phyloP scores from a whole-genome alignment of 2,888 invertebrate species.

The Pseudanteris insignis region DNA sequence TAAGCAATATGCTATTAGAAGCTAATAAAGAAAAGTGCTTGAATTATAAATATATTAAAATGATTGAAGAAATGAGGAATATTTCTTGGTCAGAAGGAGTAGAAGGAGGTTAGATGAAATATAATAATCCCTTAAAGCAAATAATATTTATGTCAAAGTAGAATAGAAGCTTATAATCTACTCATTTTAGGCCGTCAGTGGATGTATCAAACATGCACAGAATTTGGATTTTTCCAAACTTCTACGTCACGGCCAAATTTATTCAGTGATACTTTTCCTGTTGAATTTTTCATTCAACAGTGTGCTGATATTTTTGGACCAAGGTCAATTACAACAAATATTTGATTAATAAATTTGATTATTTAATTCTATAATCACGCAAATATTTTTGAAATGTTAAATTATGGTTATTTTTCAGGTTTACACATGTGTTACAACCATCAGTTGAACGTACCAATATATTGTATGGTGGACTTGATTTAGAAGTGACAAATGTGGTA shows the following conservation, averaged over 20 bases:
- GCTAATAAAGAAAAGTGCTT: constrained; percentile 78
- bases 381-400: not conserved
- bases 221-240: constrained; percentile 95
- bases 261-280: constrained; percentile 81
- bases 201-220: constrained; percentile 95
- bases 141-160: not conserved
- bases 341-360: not conserved
- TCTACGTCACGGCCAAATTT: constrained; percentile 74
- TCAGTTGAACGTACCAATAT: constrained; percentile 79
- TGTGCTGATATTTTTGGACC: constrained; percentile 85
- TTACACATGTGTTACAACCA: constrained; percentile 69
- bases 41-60: constrained; percentile 83
- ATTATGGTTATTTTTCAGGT: constrained; percentile 37
- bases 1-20: constrained; percentile 77
- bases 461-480: constrained; percentile 80
- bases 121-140: too few species aligned
- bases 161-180: too few species aligned
- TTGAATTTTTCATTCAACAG: constrained; percentile 81
- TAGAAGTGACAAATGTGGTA: constrained; percentile 78
- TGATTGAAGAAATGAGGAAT: constrained; percentile 76
- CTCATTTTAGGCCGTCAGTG: constrained; percentile 77
- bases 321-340: constrained; percentile 65
- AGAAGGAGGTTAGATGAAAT: constrained; percentile 78
- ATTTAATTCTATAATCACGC: not conserved
- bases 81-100: constrained; percentile 74